Percentiles rank a stretch among this genome's conserved stretches.
Evolutionary conservation across 2,797 vertebrate species (phyloP).

Genomic region (Xenopus petersii): DNA sequence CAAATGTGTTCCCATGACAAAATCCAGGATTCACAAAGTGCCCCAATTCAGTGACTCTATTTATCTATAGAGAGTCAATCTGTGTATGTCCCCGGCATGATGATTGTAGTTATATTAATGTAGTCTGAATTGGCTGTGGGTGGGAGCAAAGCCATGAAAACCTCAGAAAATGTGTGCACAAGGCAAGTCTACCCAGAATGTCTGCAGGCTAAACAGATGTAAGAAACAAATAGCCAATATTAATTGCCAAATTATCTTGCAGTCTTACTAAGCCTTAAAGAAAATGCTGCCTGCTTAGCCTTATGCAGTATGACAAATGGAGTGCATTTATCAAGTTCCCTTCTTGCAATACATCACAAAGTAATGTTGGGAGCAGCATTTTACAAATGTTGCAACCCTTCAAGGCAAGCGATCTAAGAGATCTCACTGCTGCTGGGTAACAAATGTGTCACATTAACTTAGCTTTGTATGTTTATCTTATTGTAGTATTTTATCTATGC

Average conservation of each 20-base stretch:
- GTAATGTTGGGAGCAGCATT: constrained; percentile 34
- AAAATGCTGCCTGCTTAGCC: constrained; percentile 18
- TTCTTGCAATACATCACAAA: constrained; percentile 41
- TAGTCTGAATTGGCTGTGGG: too few species aligned
- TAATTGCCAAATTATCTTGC: constrained; percentile 6
- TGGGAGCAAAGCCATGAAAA: too few species aligned
- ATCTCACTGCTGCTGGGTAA: constrained; percentile 27
- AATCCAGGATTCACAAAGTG: too few species aligned
- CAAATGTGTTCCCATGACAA: too few species aligned
- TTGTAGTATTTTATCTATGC: constrained; percentile 20
- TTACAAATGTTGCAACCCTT: constrained; percentile 43
- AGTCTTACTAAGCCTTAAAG: constrained; percentile 21
- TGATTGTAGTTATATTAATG: too few species aligned
- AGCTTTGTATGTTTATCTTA: constrained; percentile 14
- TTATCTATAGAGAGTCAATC: too few species aligned
- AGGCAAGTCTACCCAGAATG: too few species aligned
- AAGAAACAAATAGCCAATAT: neutral
- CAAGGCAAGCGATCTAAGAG: constrained; percentile 16
- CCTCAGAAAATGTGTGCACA: too few species aligned
- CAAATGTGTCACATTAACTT: constrained; percentile 42
- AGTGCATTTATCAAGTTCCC: constrained; percentile 44
- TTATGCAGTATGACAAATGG: constrained; percentile 46
- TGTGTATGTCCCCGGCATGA: too few species aligned
- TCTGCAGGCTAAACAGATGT: neutral
- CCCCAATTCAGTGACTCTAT: too few species aligned